Base-by-base conservation (phyloP, 1,140 invertebrate genomes). In the Drosophila sucinea region DNA sequence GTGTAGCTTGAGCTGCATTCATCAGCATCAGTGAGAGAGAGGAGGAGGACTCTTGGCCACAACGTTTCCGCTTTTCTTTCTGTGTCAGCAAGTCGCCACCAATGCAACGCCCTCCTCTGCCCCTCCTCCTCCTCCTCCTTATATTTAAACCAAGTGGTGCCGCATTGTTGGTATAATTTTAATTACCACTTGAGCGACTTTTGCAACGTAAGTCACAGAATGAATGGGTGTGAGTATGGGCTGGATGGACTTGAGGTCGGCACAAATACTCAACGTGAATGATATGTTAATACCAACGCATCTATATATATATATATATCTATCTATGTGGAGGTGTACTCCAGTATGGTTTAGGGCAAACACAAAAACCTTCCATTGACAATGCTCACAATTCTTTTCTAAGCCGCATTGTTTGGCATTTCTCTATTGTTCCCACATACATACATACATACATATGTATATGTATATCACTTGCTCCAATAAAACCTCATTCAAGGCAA, bases 181-280 rank as follows among this genome's bases (percentile, higher is more conserved):
- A 90, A 90, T 90, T 90, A 90, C 77, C 83, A 81, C 85, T 87
- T 62, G 64, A 64, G 67, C 51, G 65, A 70, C 67, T 68, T 69
- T 65, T 58, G 67, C 60, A 60, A 61, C 64, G 44, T 58, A 47
- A 67, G 51, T 61, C 71, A 51, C 33, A 60, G 27, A 68, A 44
- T 41, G 55, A 35, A 23, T 60, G 64, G 6, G 6, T 35, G 62
- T 60, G 44, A 29, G 54, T 47, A 17, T 17, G 4, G 30, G 27
- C 47, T 60, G 27, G 58, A 70, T 69, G 61, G 8, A 54, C 57
- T 60, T 66, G 44, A 47, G 47, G 38, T 40, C 73, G 30, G 17
- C 73, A 64, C 70, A 77, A 67, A 74, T 25, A 61, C 38, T 35
- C 25, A 17, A 29, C 35, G 56, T 62, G 35, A 51, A 62, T 30